Percentiles rank a stretch among this genome's conserved stretches.
phyloP scores from a whole-genome alignment of 2,113 vertebrate genomes.

The Rhabdomys dilectus region DNA sequence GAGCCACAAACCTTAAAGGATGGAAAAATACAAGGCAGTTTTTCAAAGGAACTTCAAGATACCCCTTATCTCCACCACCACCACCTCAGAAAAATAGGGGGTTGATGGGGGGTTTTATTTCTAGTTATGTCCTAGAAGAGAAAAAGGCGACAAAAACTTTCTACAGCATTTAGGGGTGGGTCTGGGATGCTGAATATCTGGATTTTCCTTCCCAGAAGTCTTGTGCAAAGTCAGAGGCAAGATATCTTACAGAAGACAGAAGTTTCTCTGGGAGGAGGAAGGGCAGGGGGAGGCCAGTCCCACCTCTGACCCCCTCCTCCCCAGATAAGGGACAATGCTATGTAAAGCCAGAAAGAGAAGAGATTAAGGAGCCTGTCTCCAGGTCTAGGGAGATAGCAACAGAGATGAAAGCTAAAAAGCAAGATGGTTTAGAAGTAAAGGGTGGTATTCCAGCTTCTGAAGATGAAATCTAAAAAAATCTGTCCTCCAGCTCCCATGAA shows the following conservation, averaged over 20 bases:
- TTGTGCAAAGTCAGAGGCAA: background rate
- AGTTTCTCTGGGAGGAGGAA: background rate
- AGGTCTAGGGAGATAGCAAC: slow-evolving; percentile 64
- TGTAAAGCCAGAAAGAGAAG: slow-evolving; percentile 60
- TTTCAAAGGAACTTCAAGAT: slow-evolving; percentile 37
- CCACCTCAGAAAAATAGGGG: background rate
- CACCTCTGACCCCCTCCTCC: background rate
- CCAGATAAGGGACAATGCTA: slow-evolving; percentile 74
- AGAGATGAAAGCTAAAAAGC: slow-evolving; percentile 67
- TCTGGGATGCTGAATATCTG: background rate
- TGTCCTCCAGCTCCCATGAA: slow-evolving; percentile 31
- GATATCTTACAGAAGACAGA: slow-evolving; percentile 24
- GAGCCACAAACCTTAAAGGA: background rate
- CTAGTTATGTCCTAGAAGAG: background rate
- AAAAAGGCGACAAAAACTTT: background rate
- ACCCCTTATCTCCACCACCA: slow-evolving; percentile 21
- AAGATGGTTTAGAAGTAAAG: slow-evolving; percentile 38
- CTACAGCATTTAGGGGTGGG: background rate
- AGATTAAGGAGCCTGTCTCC: slow-evolving; percentile 71
- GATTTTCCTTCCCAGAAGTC: slow-evolving; percentile 1
- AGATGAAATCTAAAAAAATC: slow-evolving; percentile 50
- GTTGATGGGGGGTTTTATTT: no score
- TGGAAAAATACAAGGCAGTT: slow-evolving; percentile 30
- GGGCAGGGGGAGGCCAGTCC: background rate
- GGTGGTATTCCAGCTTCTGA: background rate